Base-by-base conservation (phyloP, 2,888 invertebrate genomes). In the Nemurella pictetii region DNA sequence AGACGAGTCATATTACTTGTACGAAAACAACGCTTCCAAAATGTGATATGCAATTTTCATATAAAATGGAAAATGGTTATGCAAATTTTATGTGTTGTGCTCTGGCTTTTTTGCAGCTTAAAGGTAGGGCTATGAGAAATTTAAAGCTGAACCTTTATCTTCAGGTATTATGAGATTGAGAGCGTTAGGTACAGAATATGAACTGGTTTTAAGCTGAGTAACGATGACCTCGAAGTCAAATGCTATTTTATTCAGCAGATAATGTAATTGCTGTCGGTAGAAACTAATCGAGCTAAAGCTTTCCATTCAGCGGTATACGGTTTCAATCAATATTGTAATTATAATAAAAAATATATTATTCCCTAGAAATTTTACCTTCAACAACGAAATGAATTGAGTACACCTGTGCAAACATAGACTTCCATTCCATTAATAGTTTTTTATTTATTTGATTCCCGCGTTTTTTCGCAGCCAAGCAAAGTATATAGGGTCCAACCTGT, bases 41-140 rank as follows among this genome's bases (percentile, higher is more conserved):
- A 32, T 36, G 80, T 30, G 35, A 36, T 80, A 36, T 35, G 80
- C 80, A 35, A 80, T 35, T 80, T 80, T 80, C 80, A 80, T 35
- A 80, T 80, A 35, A 80, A 32, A 80, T 35, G 30, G 30, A 30
- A 35, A 80, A 80, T 35, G 80, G 32, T 35, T 80, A 80, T 80
- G 80, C 80, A 80, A 80, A 80, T 35, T 75, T 75, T 75, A 75
- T 26, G 28, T 75, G 75, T 75, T 75, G 75, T 75, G 75, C 27
- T 75, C 9, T 75, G 26, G 20, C 28, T 75, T 75, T 75, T 75
- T 75, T 75, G 36, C 75, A 75, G 28, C 26, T 75, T 75, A 28
- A 75, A 75, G 75, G 28, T 75, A 26, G 27, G 26, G 9, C 75
- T 28, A 27, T 75, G 20, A 55, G 55, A 55, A 55, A 20, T 55